Conservation (phyloP, 2,113 vertebrate genomes). For the Cynopterus brachyotis region DNA sequence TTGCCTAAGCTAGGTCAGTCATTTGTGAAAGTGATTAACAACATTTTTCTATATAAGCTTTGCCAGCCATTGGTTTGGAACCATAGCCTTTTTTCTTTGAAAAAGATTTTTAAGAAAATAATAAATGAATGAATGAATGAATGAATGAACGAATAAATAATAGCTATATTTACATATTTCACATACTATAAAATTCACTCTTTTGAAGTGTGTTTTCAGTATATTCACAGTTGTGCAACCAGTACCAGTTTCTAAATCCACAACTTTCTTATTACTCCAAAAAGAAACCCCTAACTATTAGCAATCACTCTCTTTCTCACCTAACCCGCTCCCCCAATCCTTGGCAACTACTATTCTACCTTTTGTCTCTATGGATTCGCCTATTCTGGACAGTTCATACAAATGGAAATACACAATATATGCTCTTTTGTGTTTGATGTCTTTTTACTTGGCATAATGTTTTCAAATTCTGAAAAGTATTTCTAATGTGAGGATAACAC, state of each 20-base stretch:
- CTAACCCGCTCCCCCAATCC: neutral
- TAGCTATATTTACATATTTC: conserved; percentile 13
- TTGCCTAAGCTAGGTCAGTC: neutral
- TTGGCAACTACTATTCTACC: neutral
- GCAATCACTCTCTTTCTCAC: neutral
- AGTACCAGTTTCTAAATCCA: neutral
- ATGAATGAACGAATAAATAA: too few relatives aligned
- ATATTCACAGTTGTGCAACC: neutral
- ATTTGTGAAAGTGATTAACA: conserved; percentile 44
- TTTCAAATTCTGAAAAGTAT: conserved; percentile 16
- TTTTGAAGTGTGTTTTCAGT: conserved; percentile 10
- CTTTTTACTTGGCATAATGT: neutral
- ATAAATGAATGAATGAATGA: too few relatives aligned
- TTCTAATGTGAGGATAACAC: neutral
- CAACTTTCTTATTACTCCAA: neutral
- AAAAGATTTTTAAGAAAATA: neutral
- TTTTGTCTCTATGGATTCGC: neutral
- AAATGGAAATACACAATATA: neutral
- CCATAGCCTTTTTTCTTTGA: neutral
- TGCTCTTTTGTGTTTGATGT: neutral
- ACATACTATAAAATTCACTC: neutral
- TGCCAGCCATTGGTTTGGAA: conserved; percentile 21
- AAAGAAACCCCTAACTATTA: neutral
- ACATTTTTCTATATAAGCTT: conserved; percentile 29
- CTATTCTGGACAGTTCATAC: neutral